Evolutionary conservation across 2,797 vertebrate species (phyloP), one percentile per base, ranked within the genome.

Genomic region (Psittacula echo): DNA sequence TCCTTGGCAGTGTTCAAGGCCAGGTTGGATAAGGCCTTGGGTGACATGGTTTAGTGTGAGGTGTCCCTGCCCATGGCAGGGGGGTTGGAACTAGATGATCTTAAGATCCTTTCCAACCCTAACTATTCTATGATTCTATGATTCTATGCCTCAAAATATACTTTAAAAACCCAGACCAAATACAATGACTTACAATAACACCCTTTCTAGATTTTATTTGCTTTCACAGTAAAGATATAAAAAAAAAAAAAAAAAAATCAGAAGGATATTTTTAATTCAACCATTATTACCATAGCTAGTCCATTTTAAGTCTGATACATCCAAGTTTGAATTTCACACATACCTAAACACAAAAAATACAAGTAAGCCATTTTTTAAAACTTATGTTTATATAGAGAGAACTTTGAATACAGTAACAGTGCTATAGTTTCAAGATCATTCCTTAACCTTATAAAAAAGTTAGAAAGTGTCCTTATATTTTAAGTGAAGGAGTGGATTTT

Each of bases 111-210:
- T 60, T 60, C n/a, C 56, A 58, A 34, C 56, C 22, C 22, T 24
- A 58, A 58, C n/a, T 5, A 15, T 58, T 58, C n/a, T 34, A n/a
- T 58, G n/a, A 34, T 24, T 24, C 56, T 60, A 5, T 24, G 37
- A 39, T 39, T 39, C 37, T 39, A 39, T 39, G 37, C 37, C 37
- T 39, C 2, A 58, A 86, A 86, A 37, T 10, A 10, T 42, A 30
- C 32, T 47, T 44, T 44, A 3, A 42, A 37, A 32, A 11, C 0
- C 1, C 3, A 20, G 60, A 17, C 13, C 12, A 30, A 66, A 44
- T 15, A 10, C 12, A 83, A 58, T 8, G 16, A 15, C 29, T 50
- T 73, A 13, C 3, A 75, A 4, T 51, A 53, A 30, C 14, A 32
- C 1, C 6, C 50, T 53, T 42, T 24, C 10, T 61, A 68, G 19